Evolutionary conservation across 2,113 vertebrate species (phyloP), one percentile per base, ranked within the genome.

Genomic region (Datnioides undecimradiatus): DNA sequence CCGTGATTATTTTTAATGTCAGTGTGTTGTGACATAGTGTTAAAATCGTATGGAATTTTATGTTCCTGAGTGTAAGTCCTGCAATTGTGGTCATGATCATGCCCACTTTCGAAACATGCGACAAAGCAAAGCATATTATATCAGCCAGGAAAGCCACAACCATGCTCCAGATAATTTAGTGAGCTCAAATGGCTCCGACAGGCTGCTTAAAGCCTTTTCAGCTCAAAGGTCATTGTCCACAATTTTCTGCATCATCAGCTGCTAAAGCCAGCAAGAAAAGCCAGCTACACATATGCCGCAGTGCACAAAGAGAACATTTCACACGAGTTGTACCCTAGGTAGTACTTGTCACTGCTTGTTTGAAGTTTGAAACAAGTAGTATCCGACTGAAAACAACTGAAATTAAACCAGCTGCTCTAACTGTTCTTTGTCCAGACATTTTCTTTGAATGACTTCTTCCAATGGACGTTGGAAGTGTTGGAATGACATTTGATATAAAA

Each of bases 1-100:
- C 69, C 10, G 1, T 85, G 87, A 83, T 91, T 91, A 82, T 87
- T 91, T 90, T 58, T 84, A 71, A 75, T 85, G 91, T 82, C 80
- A 70, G 31, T 48, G 1, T 73, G 84, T 83, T 87, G 81, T 80
- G 86, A 80, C 64, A 71, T 60, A 65, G 70, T 77, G 85, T 89
- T 86, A 80, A 82, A 87, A 84, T 80, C 45, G 25, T 21, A 65
- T 41, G 23, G 73, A 81, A 71, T 73, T 76, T 78, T 68, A 73
- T 67, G 79, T 62, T 55, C 34, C 34, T 41, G 34, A 45, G 68
- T 54, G 48, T 29, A 79, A 73, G 60, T 77, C 66, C 21, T 48
- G 68, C 59, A 49, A 79, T 79, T 75, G 57, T 55, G 76, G 66
- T 65, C 63, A 12, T 33, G 38, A 75, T 27, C 52, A 40, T 36